Conservation (phyloP, 2,888 invertebrate species). For the Drosophila trichaetosa region DNA sequence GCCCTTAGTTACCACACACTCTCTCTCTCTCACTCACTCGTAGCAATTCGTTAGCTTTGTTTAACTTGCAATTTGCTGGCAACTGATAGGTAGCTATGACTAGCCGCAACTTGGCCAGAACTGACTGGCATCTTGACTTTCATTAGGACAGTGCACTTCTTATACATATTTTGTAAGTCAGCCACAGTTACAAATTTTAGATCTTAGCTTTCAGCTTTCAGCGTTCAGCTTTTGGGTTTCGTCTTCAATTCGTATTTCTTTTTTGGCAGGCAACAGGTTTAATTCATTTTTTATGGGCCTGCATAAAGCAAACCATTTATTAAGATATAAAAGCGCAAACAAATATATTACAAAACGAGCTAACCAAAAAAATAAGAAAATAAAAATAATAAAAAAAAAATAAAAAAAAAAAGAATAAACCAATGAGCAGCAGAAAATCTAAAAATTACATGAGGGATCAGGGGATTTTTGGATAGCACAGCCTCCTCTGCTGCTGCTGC, state of each 20-base stretch:
- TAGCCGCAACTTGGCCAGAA: constrained; percentile 61
- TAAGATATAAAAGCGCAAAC: constrained; percentile 40
- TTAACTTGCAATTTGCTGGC: constrained; percentile 76
- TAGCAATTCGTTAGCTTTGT: constrained; percentile 73
- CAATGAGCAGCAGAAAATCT: constrained; percentile 74
- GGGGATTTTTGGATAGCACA: constrained; percentile 74
- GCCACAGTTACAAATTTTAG: constrained; percentile 18
- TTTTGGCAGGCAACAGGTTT: constrained; percentile 68
- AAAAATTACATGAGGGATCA: constrained; percentile 84
- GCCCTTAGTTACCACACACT: background rate
- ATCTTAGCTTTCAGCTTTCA: constrained; percentile 9
- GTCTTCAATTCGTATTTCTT: constrained; percentile 46
- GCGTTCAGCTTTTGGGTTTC: constrained; percentile 12
- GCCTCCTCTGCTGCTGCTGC: constrained; percentile 27
- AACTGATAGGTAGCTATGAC: constrained; percentile 69
- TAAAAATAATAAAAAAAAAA: background rate
- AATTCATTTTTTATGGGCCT: constrained; percentile 63
- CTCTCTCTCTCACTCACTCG: background rate
- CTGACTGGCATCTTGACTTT: constrained; percentile 66
- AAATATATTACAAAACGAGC: constrained; percentile 17
- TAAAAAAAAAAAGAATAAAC: constrained; percentile 19
- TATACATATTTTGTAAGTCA: constrained; percentile 45
- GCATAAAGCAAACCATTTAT: constrained; percentile 58
- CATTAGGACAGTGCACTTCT: constrained; percentile 56
- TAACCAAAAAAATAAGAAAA: background rate